Base-by-base conservation (phyloP, 2,888 invertebrate genomes). In the Macrosiphum euphorbiae region DNA sequence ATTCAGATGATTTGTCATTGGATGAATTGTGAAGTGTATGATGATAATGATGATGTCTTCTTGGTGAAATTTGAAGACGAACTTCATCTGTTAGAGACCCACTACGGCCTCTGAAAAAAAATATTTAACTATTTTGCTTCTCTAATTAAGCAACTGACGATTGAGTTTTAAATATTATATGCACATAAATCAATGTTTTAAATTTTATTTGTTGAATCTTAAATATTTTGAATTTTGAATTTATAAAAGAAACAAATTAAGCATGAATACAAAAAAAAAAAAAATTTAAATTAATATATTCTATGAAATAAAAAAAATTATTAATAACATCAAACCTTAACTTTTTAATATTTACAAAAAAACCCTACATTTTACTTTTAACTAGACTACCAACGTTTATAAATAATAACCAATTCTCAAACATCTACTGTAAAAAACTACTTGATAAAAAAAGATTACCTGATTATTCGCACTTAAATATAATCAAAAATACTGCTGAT, bases 41-140 rank as follows among this genome's bases (percentile, higher is more conserved):
- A 52, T 94, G 90, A 87, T 90, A 90, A 90, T 90, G 89, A 89
- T 93, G 93, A 89, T 93, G 84, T 52, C 94, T 86, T 86, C 94
- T 94, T 50, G 94, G 94, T n/a, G 94, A 94, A 11, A 94, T 90
- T 87, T 94, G 94, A 90, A 90, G 90, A 86, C 90, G 89, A n/a
- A 90, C 50, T 90, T 94, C 94, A 90, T 94, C 94, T 86, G 94
- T 52, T 85, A 94, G 61, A 94, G 94, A 94, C 86, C 94, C 94
- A 94, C 94, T 94, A 86, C 94, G 94, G 90, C 94, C 94, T 94
- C 94, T 94, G 90, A 94, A 94, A 94, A 94, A 90, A 94, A 86
- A 50, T 50, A 58, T 86, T 41, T 26, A 35, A 88, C 58, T 85
- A 90, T 90, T 52, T 93, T 78, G 88, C 88, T 88, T 41, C 24